Evolutionary conservation across 1,140 invertebrate species (phyloP).

Genomic region (Brachystomella parvula): DNA sequence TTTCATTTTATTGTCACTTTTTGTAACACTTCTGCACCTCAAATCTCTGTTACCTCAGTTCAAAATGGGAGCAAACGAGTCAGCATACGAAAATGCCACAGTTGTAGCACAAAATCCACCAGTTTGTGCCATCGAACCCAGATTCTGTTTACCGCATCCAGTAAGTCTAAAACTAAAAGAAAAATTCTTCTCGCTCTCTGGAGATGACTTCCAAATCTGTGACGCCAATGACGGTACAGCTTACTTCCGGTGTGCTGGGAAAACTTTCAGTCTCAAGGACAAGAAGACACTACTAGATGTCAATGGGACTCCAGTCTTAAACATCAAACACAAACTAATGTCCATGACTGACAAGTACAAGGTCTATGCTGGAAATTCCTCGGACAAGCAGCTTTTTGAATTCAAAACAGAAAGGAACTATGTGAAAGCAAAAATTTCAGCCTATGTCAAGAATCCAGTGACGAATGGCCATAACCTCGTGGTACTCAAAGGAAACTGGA

Average conservation of each 20-base stretch:
- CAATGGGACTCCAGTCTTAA: conserved; percentile 21
- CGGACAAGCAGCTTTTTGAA: conserved; percentile 24
- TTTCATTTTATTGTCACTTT: too few relatives aligned
- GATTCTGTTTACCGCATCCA: conserved; percentile 23
- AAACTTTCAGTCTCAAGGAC: conserved; percentile 25
- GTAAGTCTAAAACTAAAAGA: conserved; percentile 24
- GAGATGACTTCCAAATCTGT: conserved; percentile 28
- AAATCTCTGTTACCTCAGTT: neutral
- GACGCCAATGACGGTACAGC: conserved; percentile 16
- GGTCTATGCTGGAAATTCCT: conserved; percentile 21
- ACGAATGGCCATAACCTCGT: conserved; percentile 7
- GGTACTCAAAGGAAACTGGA: conserved; percentile 29
- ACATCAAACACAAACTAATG: conserved; percentile 25
- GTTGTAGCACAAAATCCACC: conserved; percentile 13
- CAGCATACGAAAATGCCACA: neutral
- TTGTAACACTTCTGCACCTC: too few relatives aligned
- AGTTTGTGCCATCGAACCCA: conserved; percentile 25
- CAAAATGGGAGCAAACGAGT: neutral
- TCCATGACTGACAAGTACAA: conserved; percentile 27
- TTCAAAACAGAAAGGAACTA: conserved; percentile 22
- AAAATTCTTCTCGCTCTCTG: conserved; percentile 24
- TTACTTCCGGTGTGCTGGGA: conserved; percentile 30
- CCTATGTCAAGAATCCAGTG: conserved; percentile 11
- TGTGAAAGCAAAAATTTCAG: conserved; percentile 23
- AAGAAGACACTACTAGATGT: conserved; percentile 25